phyloP scores from a whole-genome alignment of 2,113 vertebrate species.

The Seriola dumerili region DNA sequence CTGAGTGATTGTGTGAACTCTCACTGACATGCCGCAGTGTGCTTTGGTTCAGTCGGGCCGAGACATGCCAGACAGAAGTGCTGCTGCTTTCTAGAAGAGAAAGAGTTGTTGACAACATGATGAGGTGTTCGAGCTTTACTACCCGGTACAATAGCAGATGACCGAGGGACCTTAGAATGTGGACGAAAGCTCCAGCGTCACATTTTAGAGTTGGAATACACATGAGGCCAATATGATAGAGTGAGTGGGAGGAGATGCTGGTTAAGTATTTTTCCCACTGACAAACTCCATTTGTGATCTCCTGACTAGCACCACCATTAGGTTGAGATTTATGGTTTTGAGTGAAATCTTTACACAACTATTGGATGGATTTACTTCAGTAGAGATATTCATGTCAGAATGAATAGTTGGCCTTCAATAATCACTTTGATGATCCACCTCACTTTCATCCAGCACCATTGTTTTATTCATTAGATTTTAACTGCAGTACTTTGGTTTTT shows the following conservation, averaged over 20 bases:
- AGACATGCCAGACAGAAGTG: not conserved
- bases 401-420: not conserved
- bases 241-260: too few relatives aligned
- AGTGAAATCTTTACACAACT: not conserved
- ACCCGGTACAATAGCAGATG: not conserved
- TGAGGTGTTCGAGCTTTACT: not conserved
- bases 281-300: not conserved
- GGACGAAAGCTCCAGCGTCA: not conserved
- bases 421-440: not conserved
- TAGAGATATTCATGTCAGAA: not conserved
- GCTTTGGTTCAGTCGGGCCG: constrained; percentile 5
- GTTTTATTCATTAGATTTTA: not conserved
- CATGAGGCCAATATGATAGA: not conserved
- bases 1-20: constrained; percentile 24
- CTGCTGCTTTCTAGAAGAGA: constrained; percentile 21
- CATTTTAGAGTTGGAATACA: not conserved
- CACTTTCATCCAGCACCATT: not conserved
- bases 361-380: not conserved
- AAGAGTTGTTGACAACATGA: constrained; percentile 29
- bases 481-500: not conserved
- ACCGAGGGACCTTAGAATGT: not conserved
- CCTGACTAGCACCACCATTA: not conserved
- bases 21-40: constrained; percentile 30
- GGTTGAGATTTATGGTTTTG: not conserved
- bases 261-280: too few relatives aligned